Percentiles rank a stretch among this genome's conserved stretches.
Conservation (phyloP, 2,113 vertebrate species). For the Ondatra zibethicus region DNA sequence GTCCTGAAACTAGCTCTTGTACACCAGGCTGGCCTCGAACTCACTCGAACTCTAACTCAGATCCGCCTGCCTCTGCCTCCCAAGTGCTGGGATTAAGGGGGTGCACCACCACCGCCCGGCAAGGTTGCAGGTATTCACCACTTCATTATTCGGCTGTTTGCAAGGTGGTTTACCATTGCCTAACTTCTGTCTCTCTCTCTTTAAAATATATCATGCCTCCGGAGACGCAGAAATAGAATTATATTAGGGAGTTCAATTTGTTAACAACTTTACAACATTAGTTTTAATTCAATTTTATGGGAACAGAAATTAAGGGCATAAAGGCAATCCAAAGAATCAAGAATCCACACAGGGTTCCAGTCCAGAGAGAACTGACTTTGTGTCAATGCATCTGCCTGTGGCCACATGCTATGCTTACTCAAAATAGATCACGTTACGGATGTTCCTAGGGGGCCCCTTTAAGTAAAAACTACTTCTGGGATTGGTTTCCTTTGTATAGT, state of each 20-base stretch:
- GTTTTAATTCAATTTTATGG: neutral
- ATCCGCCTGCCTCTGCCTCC: no score
- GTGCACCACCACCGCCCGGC: no score
- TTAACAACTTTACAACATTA: constrained; percentile 1
- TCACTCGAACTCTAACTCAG: no score
- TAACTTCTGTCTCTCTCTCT: neutral
- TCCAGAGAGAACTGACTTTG: neutral
- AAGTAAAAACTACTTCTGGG: constrained; percentile 37
- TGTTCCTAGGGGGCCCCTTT: constrained; percentile 47
- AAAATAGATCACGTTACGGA: constrained; percentile 4
- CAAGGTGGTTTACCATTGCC: neutral
- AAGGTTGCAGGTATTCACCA: neutral
- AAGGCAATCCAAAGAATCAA: constrained; percentile 13
- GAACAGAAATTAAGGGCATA: constrained; percentile 19
- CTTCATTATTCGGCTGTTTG: neutral
- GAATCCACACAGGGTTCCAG: neutral
- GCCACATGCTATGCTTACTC: neutral
- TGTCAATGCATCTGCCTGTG: neutral
- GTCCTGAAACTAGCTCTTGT: no score
- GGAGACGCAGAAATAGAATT: neutral
- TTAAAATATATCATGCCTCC: neutral
- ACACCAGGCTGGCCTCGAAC: no score
- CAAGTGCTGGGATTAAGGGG: no score
- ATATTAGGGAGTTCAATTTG: neutral
- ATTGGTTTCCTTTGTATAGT: constrained; percentile 41